Base-by-base conservation (phyloP, 2,113 vertebrate species). In the Ptilonorhynchus violaceus region DNA sequence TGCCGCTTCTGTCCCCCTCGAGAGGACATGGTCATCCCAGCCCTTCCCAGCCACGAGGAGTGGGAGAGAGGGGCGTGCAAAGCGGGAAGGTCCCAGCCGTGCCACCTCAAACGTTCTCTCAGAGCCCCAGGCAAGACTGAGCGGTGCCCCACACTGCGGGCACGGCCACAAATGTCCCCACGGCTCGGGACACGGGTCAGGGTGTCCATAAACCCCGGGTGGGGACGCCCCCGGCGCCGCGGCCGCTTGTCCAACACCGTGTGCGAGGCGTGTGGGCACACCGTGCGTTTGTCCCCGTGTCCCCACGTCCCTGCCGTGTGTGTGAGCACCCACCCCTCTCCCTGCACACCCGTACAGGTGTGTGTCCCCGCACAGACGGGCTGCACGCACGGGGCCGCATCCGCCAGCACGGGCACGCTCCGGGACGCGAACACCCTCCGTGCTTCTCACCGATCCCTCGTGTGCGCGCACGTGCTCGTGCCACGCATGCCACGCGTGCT, bases 381-480 rank as follows among this genome's bases (percentile, higher is more conserved):
- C 12, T 2, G 7, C 21, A 2, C 41, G 1, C 11, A 7, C 7
- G 8, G 44, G n/a, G 49, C 39, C 13, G 27, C 20, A 1, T 1
- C 39, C 4, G 1, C 3, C 24, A 1, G 23, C 24, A 2, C 8
- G 53, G 19, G 4, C 60, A 2, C 11, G 2, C 37, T 18, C 8
- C 11, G 12, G 42, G 30, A 0, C 19, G 6, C 35, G 0, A 24
- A 9, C 74, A 3, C 1, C 2, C 47, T 37, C 0, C 4, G 1
- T 5, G 14, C 33, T 49, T 9, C 67, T 27, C 1, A 8, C 0
- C 1, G 59, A 14, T 10, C 68, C 27, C 85, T 24, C 44, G 30
- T 12, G 64, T 5, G 41, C 5, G 17, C 22, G 58, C 37, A 5
- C 0, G 0, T 9, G 13, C 8, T 3, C 15, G 0, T 3, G 2